Conservation (phyloP, 2,113 vertebrate species). For the Cyphomyrus discorhynchus region DNA sequence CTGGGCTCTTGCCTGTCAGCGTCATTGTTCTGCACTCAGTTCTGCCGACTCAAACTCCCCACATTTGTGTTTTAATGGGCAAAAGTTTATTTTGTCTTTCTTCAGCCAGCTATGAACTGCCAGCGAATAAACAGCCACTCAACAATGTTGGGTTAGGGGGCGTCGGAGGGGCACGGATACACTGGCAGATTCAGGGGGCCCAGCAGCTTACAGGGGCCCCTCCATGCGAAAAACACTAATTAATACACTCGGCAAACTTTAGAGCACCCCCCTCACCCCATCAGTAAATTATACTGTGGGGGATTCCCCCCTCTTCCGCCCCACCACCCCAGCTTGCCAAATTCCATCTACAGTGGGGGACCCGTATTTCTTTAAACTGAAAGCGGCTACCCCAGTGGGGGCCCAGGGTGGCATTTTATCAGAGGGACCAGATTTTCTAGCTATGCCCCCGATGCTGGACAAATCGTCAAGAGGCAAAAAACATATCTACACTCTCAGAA, state of each 20-base stretch:
- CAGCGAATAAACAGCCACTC: conserved; percentile 29
- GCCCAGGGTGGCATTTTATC: neutral
- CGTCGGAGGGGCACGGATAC: neutral
- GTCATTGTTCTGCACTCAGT: conserved; percentile 11
- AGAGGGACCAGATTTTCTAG: neutral
- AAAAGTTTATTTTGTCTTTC: conserved; percentile 17
- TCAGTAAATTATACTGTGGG: neutral
- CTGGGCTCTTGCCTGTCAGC: conserved; percentile 20
- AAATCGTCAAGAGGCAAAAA: neutral
- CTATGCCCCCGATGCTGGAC: neutral
- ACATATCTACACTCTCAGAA: too few relatives aligned
- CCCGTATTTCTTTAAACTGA: neutral
- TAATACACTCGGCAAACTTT: neutral
- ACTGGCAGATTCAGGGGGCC: neutral
- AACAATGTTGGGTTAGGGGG: neutral
- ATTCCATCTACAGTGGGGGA: neutral
- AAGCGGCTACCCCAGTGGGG: neutral
- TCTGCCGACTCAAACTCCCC: neutral
- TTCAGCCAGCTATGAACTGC: neutral
- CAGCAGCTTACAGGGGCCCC: neutral
- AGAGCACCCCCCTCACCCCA: neutral
- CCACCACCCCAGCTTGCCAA: neutral
- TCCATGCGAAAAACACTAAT: neutral
- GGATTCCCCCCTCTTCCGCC: neutral
- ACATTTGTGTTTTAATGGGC: conserved; percentile 17